Evolutionary conservation across 1,140 invertebrate species (phyloP).

Genomic region (Potamilus streckersoni): DNA sequence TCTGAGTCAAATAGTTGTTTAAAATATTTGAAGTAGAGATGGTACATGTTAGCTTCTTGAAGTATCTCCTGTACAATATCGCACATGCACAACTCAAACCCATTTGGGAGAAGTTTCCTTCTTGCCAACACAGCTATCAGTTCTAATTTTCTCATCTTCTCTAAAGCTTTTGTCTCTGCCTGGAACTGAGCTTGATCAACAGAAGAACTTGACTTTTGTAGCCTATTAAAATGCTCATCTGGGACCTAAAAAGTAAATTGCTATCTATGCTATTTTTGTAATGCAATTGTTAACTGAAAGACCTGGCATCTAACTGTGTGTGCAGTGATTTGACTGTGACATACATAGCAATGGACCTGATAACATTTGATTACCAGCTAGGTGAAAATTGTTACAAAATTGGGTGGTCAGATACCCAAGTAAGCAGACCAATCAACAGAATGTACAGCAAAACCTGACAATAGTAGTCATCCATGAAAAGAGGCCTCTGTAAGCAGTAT

Average conservation of each 20-base stretch:
- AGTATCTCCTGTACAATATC: slow-evolving; percentile 57
- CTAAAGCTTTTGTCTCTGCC: slow-evolving; percentile 92
- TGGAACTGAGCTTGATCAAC: slow-evolving; percentile 87
- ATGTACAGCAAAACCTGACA: no score
- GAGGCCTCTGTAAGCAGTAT: no score
- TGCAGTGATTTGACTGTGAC: no score
- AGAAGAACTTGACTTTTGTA: slow-evolving; percentile 37
- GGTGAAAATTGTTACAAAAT: no score
- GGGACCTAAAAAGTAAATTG: slow-evolving; percentile 37
- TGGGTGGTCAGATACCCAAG: no score
- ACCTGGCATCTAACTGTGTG: neutral
- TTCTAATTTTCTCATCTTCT: slow-evolving; percentile 93
- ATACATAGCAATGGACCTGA: no score
- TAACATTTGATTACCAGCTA: no score
- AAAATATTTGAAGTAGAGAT: slow-evolving; percentile 60
- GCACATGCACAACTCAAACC: slow-evolving; percentile 62
- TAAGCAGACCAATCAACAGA: no score
- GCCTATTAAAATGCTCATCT: slow-evolving; percentile 41
- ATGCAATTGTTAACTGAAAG: neutral
- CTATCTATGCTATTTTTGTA: neutral
- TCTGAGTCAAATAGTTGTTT: slow-evolving; percentile 43
- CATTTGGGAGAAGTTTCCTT: slow-evolving; percentile 52
- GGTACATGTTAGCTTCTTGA: slow-evolving; percentile 47
- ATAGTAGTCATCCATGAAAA: no score
- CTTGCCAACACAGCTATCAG: slow-evolving; percentile 80